phyloP scores from a whole-genome alignment of 2,888 invertebrate genomes.

The Polydrusus pterygomalis region DNA sequence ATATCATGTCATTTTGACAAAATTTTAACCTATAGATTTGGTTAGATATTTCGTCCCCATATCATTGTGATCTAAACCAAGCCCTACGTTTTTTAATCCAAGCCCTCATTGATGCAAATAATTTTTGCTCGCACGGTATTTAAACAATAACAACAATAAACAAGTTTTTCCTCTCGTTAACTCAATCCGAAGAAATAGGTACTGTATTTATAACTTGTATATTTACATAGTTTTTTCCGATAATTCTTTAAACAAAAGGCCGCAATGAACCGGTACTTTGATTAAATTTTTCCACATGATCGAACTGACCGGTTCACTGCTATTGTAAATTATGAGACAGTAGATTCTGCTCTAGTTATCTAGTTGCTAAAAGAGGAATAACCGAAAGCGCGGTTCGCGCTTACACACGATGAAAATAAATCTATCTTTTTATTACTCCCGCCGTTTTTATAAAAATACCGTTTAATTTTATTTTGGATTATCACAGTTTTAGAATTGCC shows the following conservation, averaged over 20 bases:
- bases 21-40: no score
- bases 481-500: not conserved
- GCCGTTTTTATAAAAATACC: not conserved
- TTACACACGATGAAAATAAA: not conserved
- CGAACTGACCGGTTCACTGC: conserved; percentile 32
- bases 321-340: conserved; percentile 32
- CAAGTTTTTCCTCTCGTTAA: no score
- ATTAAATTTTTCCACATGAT: conserved; percentile 40
- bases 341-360: conserved; percentile 23
- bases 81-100: no score
- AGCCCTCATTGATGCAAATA: no score
- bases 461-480: not conserved
- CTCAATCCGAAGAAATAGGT: no score
- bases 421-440: no score
- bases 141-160: no score
- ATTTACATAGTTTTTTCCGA: conserved; percentile 15
- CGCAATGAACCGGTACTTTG: conserved; percentile 22
- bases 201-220: not conserved
- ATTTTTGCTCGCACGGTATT: no score
- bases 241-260: conserved; percentile 7
- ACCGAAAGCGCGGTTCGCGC: not conserved
- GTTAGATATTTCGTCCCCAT: no score
- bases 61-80: no score
- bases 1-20: no score
- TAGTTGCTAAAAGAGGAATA: conserved; percentile 28